phyloP scores from a whole-genome alignment of 1,140 invertebrate genomes.

The Telenomus remus region DNA sequence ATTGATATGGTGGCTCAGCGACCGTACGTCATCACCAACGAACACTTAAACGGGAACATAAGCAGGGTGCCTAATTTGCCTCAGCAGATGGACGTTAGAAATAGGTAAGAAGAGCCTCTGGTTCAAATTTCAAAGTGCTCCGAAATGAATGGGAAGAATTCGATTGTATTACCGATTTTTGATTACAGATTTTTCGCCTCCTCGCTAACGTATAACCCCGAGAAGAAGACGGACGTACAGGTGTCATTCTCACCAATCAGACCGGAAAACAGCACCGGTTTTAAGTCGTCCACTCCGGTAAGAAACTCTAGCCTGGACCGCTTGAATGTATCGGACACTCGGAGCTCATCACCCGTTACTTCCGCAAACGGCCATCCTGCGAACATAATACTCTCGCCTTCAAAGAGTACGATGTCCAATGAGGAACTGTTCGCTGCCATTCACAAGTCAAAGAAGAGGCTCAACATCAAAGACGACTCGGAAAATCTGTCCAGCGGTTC shows the following conservation, averaged over 20 bases:
- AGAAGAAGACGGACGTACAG: slow-evolving; percentile 58
- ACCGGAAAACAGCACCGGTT: slow-evolving; percentile 58
- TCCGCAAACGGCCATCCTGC: slow-evolving; percentile 64
- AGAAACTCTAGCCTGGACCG: slow-evolving; percentile 61
- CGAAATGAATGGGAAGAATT: no score
- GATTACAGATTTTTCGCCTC: slow-evolving; percentile 72
- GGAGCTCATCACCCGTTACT: slow-evolving; percentile 51
- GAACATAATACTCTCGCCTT: slow-evolving; percentile 77
- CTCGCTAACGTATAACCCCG: slow-evolving; percentile 58
- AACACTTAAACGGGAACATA: slow-evolving; percentile 23
- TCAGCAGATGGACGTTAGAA: slow-evolving; percentile 63
- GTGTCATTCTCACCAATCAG: slow-evolving; percentile 67
- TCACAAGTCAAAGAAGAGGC: slow-evolving; percentile 84
- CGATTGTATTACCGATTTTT: slow-evolving; percentile 65
- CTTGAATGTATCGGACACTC: slow-evolving; percentile 54
- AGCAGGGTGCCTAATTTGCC: slow-evolving; percentile 54
- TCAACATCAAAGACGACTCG: slow-evolving; percentile 80
- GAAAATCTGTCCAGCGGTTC: slow-evolving; percentile 76
- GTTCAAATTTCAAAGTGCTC: no score
- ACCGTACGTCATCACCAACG: slow-evolving; percentile 31
- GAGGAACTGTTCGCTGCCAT: slow-evolving; percentile 86
- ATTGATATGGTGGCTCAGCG: slow-evolving; percentile 46
- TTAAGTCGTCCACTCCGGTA: slow-evolving; percentile 66
- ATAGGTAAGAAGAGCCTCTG: slow-evolving; percentile 68
- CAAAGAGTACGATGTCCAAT: slow-evolving; percentile 84